These are phyloP conservation scores for Alligator sinensis DNA, from an alignment of 2,113 vertebrate species.

Conservation along the genomic window DNA sequence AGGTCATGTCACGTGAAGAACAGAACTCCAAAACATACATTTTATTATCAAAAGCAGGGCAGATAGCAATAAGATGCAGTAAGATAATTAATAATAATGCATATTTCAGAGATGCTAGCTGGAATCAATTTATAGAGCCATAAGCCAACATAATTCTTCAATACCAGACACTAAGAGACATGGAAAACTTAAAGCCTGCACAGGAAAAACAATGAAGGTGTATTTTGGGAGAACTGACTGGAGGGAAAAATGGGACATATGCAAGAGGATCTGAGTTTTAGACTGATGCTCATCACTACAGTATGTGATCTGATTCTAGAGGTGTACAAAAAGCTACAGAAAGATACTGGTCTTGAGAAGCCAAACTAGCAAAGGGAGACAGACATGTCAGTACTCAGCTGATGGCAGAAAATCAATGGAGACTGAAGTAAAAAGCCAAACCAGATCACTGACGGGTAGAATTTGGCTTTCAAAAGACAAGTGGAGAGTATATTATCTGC, in stretches of 20 bases:
- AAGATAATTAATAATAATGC: background rate
- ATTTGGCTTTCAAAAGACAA: background rate
- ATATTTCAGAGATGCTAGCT: background rate
- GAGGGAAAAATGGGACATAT: rapidly evolving
- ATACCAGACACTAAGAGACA: background rate
- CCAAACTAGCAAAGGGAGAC: background rate
- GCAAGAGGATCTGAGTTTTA: background rate
- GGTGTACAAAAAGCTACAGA: background rate
- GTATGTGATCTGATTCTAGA: rapidly evolving
- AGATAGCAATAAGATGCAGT: background rate
- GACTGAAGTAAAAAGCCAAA: background rate
- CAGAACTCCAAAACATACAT: rapidly evolving
- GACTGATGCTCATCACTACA: background rate
- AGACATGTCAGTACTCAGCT: background rate
- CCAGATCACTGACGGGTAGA: background rate
- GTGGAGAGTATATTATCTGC: background rate
- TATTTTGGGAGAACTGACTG: background rate
- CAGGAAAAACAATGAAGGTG: rapidly evolving
- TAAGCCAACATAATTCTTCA: background rate
- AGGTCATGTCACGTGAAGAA: background rate
- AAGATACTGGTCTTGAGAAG: background rate
- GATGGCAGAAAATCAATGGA: rapidly evolving
- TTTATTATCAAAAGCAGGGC: background rate
- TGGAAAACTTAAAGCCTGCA: rapidly evolving
- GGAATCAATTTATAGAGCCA: background rate